Base-by-base conservation (phyloP, 2,113 vertebrate species). In the Notarius lentiginosus region DNA sequence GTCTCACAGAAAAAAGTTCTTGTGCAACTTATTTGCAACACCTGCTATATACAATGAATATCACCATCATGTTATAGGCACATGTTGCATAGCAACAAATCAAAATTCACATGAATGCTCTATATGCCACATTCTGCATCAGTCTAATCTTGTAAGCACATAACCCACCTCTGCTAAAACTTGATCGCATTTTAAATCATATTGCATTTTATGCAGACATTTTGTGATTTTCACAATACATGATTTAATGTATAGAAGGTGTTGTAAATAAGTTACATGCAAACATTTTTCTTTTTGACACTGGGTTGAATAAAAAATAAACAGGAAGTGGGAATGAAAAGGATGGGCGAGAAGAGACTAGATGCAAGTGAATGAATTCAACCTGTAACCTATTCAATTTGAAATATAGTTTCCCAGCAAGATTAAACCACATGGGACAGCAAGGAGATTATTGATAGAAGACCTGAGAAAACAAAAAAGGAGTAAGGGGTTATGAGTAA, bases 401-500 rank as follows among this genome's bases (percentile, higher is more conserved):
- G 47, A 51, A 75, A 49, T 24, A 80, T 58, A 60, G 79, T 60
- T 80, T 80, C n/a, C 56, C 20, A 80, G 24, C 76, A 76, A 76
- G 73, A 76, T 76, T 47, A 76, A 76, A 51, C 24, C 17, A 55
- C 22, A 24, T 77, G 30, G 30, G 30, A 30, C 30, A 30, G 30
- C 30, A 30, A 30, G 30, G 30, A 30, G 30, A 30, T 30, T 30
- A 30, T 30, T 30, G 30, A 30, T 30, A 30, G 30, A 30, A 30
- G 30, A 30, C 30, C 30, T 30, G 30, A 30, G 30, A 30, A 30
- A 30, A 30, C 30, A 30, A 30, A 30, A 30, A 30, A 30, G 30
- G 30, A 30, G 30, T 30, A 30, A 30, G 30, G 30, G 30, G 30
- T 30, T 30, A 30, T 30, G 30, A 30, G 30, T 30, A 30, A 30